These are phyloP conservation scores for Synergus umbraculus DNA, from an alignment of 2,888 invertebrate genomes.

Conservation along the genomic window DNA sequence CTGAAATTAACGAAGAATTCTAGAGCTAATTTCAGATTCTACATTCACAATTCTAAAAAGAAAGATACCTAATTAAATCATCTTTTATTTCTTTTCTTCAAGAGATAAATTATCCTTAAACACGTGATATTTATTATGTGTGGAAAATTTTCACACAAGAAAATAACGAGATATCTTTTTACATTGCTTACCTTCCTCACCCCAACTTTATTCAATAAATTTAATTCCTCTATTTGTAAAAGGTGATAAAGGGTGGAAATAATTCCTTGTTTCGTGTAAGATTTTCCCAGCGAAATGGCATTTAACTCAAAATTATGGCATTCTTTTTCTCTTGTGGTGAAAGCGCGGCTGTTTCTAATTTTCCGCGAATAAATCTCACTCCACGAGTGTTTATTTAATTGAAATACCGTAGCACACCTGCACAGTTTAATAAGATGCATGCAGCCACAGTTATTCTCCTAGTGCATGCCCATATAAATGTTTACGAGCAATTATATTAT, in stretches of 20 bases:
- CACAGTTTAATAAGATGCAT: neutral
- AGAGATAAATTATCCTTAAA: too few relatives aligned
- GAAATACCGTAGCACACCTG: slow-evolving; percentile 9
- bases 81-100: too few relatives aligned
- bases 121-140: too few relatives aligned
- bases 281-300: neutral
- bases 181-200: neutral
- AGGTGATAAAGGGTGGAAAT: neutral
- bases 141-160: too few relatives aligned
- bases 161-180: neutral
- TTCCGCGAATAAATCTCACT: slow-evolving; percentile 26
- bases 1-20: neutral
- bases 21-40: neutral
- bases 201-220: neutral
- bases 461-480: neutral
- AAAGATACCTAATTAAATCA: too few relatives aligned
- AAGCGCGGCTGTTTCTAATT: neutral
- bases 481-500: neutral
- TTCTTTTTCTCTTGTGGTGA: neutral
- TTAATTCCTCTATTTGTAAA: neutral
- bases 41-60: too few relatives aligned
- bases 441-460: neutral
- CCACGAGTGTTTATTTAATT: slow-evolving; percentile 25
- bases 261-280: neutral
- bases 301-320: slow-evolving; percentile 20